Base-by-base conservation (phyloP, 2,797 vertebrate species). In the Alfaro cultratus region DNA sequence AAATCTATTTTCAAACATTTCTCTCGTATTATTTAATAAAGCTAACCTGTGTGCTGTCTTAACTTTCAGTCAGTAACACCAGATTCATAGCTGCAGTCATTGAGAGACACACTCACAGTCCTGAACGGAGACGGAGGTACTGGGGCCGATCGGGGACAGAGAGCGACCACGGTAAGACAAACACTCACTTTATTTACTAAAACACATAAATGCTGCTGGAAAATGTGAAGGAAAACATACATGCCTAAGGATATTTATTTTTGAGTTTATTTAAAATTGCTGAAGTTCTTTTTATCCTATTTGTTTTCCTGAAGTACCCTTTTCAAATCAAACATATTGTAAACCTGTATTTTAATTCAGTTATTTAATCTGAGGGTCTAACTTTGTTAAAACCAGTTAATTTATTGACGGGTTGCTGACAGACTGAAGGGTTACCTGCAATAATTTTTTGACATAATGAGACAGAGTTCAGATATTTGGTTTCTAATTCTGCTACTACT, bases 61-160 rank as follows among this genome's bases (percentile, higher is more conserved):
- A 77, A 68, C 79, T 84, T 82, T 76, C 95, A 99, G 99, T 99
- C 89, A 99, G 99, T 78, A 99, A 99, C 86, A 99, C 98, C 0
- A 96, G 98, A 0, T 99, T 99, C 84, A 99, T 99, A 73, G 98
- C 99, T 0, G 99, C 99, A 0, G 99, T 99, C 80, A 99, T 99
- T 0, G 99, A 99, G 90, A 96, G 99, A 3, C 98, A 98, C 13
- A 98, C 98, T 0, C 98, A 99, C 95, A 99, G 98, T 75, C 98
- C 98, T 0, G 99, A 99, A 39, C 95, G 99, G 85, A 94, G 99
- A 2, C 96, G 98, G 43, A 96, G 99, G 13, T 99, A 99, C 96
- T 99, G 99, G 99, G 99, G 98, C 0, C 96, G 99, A 18, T 99
- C 98, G 0, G 99, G 99, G 81, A 99, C 98, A 0, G 99, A 99